Evolutionary conservation across 1,140 invertebrate species (phyloP), one percentile per base, ranked within the genome.

Genomic region (Colletes latitarsis): DNA sequence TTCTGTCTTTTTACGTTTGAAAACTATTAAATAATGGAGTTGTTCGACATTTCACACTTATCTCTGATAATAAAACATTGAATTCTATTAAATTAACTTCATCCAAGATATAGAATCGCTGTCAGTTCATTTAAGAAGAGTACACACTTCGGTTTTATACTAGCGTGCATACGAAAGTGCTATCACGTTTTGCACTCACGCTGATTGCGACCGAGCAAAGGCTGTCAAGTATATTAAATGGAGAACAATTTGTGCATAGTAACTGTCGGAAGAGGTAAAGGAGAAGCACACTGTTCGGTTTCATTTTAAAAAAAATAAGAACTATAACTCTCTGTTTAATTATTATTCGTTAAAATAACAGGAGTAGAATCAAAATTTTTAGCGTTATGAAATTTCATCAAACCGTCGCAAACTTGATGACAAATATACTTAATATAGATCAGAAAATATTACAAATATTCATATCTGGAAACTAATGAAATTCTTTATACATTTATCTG

Each of bases 141-240:
- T 71, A 55, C 57, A 15, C 63, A 53, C 5, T 62, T 74, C 49
- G 57, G 78, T 79, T 86, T 77, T 71, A 85, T 74, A 19, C 43
- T 46, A 82, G n/a, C 55, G 69, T 63, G 73, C 84, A 84, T 83
- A 82, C 72, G 81, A 82, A 82, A 80, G 80, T 69, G 74, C 84
- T 79, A 87, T 77, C 77, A 67, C 85, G 63, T 71, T 87, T 74
- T 57, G 86, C 90, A 91, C 90, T 91, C 83, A 85, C 58, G 71
- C 72, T 90, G 90, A 91, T 91, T 91, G 88, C 88, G 81, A 49
- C 87, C 85, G 83, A 87, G 80, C 81, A 82, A 88, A 46, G 41
- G 4, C 74, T 69, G 74, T 88, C 84, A 81, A 53, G 41, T 72
- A 46, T 39, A 55, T 73, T 63, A 77, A 88, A 85, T 87, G 74